Evolutionary conservation across 2,888 invertebrate genomes (phyloP), one percentile per base, ranked within the genome.

Genomic region (Drosophila vallismaia): DNA sequence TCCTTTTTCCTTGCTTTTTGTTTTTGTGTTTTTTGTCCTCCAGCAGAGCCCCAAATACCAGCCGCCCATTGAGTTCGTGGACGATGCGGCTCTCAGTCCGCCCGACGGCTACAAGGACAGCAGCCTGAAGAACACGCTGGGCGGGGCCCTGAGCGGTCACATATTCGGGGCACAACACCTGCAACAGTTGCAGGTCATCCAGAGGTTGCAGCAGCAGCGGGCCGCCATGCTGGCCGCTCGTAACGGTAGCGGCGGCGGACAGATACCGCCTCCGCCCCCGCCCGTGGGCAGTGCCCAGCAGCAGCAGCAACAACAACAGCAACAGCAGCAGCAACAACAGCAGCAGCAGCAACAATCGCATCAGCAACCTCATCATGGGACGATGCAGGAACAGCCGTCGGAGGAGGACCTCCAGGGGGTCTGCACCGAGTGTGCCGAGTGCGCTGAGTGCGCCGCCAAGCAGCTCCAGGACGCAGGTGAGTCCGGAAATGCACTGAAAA

Each of bases 31-130:
- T 19, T 14, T 19, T 2, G n/a, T 19, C 19, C 19, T 19, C 19
- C 19, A 19, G 19, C 91, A 93, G 91, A 93, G 93, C 79, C 93
- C 93, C 50, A 93, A 93, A 88, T 95, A 94, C 91, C 94, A 94
- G 71, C 94, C 94, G 36, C 94, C 94, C 40, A 93, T 94, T 88
- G 96, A 96, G 91, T 94, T 94, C 90, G 94, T 95, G 67, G 96
- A 96, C 90, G 94, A 95, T 72, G 96, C 97, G 44, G 97, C 97
- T 4, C 93, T 97, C 66, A 97, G 97, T 90, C 97, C 97, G 26
- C 97, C 97, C 9, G 97, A 97, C 90, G 97, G 97, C 8, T 97
- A 97, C 92, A 97, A 97, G 92, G 97, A 97, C 89, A 93, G 95
- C 93, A 95, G 96, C 77, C 93, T 94, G 78, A 93, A 94, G 83